Percentiles rank a stretch among this genome's conserved stretches.
Conservation (phyloP, 1,140 invertebrate species). For the Calycopis cecrops region DNA sequence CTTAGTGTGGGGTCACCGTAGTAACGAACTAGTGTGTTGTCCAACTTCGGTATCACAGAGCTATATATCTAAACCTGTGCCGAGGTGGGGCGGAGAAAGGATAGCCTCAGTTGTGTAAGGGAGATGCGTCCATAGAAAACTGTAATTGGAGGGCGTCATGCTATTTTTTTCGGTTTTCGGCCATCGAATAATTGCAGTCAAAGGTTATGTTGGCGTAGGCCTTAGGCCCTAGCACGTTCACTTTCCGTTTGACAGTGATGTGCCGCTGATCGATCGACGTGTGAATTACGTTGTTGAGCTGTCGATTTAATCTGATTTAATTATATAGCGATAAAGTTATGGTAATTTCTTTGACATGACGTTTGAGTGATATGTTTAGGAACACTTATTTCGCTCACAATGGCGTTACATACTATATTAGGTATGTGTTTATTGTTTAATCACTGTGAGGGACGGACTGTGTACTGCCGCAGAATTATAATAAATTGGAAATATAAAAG, state of each 20-base stretch:
- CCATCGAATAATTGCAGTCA: conserved; percentile 36
- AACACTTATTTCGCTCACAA: too few species aligned
- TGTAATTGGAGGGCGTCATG: conserved; percentile 58
- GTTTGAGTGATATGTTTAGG: too few species aligned
- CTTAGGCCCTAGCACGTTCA: conserved; percentile 8
- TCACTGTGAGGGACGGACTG: too few species aligned
- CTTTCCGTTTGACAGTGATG: conserved; percentile 14
- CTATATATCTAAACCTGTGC: conserved; percentile 51
- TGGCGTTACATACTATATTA: too few species aligned
- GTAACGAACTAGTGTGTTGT: conserved; percentile 59
- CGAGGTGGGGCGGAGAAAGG: conserved; percentile 69
- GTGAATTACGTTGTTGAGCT: neutral
- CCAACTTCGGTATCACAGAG: conserved; percentile 33
- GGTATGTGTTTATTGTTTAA: too few species aligned
- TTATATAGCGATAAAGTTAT: too few species aligned
- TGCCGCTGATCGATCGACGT: conserved; percentile 1
- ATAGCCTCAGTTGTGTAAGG: conserved; percentile 57
- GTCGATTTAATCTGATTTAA: too few species aligned
- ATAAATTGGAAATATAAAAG: too few species aligned
- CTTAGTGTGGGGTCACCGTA: conserved; percentile 61
- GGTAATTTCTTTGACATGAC: too few species aligned
- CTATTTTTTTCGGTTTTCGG: conserved; percentile 40
- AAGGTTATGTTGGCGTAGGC: conserved; percentile 13
- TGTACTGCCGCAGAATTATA: too few species aligned
- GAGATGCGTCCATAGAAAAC: conserved; percentile 59